Conservation (phyloP, 2,113 vertebrate species). For the Suricata suricatta region DNA sequence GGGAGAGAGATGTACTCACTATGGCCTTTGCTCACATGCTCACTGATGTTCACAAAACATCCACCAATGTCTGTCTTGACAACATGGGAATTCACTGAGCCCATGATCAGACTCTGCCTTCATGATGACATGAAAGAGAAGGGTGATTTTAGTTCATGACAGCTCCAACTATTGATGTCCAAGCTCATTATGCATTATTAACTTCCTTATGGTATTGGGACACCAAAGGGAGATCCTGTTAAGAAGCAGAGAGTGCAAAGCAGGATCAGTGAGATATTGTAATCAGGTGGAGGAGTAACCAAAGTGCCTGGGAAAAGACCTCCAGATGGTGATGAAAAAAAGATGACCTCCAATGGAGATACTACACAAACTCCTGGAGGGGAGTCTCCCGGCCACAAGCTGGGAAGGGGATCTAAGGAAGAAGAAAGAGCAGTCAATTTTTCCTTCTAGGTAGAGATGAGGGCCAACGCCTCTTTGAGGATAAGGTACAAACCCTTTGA, state of each 20-base stretch:
- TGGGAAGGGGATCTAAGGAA: constrained; percentile 38
- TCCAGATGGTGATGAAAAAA: constrained; percentile 83
- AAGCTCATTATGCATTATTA: constrained; percentile 75
- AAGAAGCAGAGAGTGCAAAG: constrained; percentile 71
- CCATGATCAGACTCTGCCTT: constrained; percentile 54
- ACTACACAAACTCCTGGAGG: constrained; percentile 61
- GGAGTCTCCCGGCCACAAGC: constrained; percentile 5
- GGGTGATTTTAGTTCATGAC: constrained; percentile 29
- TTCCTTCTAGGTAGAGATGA: constrained; percentile 34
- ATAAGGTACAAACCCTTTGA: constrained; percentile 13
- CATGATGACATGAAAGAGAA: constrained; percentile 55
- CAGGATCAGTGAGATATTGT: constrained; percentile 73
- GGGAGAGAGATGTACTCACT: neutral
- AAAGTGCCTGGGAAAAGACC: constrained; percentile 67
- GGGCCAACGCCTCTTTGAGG: constrained; percentile 52
- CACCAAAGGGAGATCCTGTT: constrained; percentile 70
- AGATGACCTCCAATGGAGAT: constrained; percentile 75
- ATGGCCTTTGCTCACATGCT: neutral
- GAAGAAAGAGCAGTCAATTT: constrained; percentile 61
- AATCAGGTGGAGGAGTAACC: constrained; percentile 65
- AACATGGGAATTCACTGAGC: constrained; percentile 52
- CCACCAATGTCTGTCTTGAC: constrained; percentile 19
- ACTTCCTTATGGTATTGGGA: constrained; percentile 62
- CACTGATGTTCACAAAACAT: neutral
- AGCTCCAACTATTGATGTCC: constrained; percentile 69